A percentile compares a stretch with the other conserved stretches of the same genome.
Conservation (phyloP, 2,113 vertebrate genomes). For the Parotia lawesii region DNA sequence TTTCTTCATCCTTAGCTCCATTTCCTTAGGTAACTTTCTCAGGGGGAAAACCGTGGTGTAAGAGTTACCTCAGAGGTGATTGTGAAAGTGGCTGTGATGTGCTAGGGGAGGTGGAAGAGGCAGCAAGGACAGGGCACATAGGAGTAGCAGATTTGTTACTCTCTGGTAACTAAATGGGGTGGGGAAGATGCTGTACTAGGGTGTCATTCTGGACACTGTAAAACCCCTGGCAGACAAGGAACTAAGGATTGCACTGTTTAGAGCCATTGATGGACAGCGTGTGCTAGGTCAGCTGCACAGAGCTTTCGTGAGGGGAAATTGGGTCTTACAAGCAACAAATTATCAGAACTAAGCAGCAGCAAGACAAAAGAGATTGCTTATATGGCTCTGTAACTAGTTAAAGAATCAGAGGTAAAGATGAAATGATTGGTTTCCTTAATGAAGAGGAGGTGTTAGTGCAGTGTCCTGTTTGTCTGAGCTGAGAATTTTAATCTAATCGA, state of each 20-base stretch:
- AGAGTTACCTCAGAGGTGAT: not conserved
- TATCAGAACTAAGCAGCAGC: not conserved
- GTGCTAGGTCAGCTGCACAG: not conserved
- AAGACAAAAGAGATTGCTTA: not conserved
- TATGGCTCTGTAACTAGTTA: not conserved
- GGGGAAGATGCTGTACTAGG: not conserved
- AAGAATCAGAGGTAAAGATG: not conserved
- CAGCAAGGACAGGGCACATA: not conserved
- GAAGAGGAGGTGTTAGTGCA: not conserved
- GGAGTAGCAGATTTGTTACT: not conserved
- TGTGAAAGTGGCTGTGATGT: not conserved
- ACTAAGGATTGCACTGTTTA: not conserved
- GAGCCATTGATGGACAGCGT: accelerated
- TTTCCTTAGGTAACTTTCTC: not conserved
- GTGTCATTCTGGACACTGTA: not conserved
- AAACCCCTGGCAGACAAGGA: accelerated
- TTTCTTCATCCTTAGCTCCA: not conserved
- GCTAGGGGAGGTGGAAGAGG: not conserved
- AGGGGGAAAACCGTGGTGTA: not conserved
- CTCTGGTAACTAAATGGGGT: not conserved
- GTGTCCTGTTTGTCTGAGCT: not conserved
- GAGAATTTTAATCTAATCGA: not conserved
- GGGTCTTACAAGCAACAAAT: not conserved
- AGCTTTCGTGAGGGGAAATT: not conserved
- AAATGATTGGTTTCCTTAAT: not conserved